These are phyloP conservation scores for Drosophila lowei DNA, from an alignment of 1,140 invertebrate species.

Conservation along the genomic window DNA sequence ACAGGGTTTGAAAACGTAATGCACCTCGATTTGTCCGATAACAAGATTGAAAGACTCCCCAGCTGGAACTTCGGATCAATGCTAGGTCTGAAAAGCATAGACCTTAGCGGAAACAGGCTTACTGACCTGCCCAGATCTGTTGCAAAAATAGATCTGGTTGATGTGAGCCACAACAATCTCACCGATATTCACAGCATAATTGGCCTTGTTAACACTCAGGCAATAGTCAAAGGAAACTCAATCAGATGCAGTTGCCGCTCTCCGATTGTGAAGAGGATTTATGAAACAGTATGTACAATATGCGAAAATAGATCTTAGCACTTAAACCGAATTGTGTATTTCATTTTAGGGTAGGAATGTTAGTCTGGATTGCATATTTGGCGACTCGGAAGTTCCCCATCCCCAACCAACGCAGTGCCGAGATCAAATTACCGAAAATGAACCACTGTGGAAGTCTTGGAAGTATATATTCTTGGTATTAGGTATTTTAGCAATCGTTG, in stretches of 20 bases:
- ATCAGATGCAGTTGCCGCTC: background rate
- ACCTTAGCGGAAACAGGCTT: conserved; percentile 15
- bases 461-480: background rate
- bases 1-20: background rate
- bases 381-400: background rate
- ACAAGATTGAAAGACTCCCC: conserved; percentile 3
- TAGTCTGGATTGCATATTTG: conserved; percentile 4
- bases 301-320: background rate
- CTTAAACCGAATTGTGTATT: no score
- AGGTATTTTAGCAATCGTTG: no score
- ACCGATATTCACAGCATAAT: conserved; percentile 15
- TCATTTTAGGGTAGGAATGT: background rate
- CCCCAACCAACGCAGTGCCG: conserved; percentile 2
- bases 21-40: conserved; percentile 26
- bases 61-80: background rate
- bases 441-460: background rate
- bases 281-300: background rate
- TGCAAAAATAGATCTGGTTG: background rate
- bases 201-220: background rate
- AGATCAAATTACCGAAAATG: background rate
- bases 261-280: background rate
- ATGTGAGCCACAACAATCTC: conserved; percentile 22
- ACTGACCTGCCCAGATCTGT: background rate
- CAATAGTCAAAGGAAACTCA: conserved; percentile 1
- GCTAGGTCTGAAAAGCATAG: background rate